phyloP scores from a whole-genome alignment of 1,140 invertebrate genomes.

The Drosophila rhopaloa region DNA sequence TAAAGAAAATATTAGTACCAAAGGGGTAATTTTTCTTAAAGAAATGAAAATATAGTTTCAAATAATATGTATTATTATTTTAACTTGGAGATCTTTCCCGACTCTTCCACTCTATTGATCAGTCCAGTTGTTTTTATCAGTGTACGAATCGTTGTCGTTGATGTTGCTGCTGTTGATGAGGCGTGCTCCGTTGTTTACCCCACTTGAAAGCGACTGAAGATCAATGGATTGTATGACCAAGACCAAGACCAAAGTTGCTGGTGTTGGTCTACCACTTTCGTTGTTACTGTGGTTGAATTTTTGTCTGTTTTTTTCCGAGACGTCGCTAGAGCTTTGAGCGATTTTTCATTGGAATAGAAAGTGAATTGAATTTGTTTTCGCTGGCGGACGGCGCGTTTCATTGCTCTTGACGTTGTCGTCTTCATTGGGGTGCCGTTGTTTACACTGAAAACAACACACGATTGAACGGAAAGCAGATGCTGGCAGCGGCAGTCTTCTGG shows the following conservation, averaged over 20 bases:
- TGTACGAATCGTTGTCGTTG: conserved; percentile 34
- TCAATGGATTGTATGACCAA: conserved; percentile 70
- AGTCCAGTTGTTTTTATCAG: neutral
- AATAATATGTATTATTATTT: too few relatives aligned
- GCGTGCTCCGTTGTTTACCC: conserved; percentile 71
- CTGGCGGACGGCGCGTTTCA: conserved; percentile 49
- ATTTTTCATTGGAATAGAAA: conserved; percentile 84
- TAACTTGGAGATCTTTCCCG: too few relatives aligned
- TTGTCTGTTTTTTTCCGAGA: conserved; percentile 25
- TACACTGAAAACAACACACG: conserved; percentile 61
- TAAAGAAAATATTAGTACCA: too few relatives aligned
- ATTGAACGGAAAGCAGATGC: conserved; percentile 32
- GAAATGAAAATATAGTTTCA: too few relatives aligned
- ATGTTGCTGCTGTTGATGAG: conserved; percentile 63
- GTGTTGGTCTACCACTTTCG: conserved; percentile 80
- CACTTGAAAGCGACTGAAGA: conserved; percentile 72
- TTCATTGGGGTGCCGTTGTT: conserved; percentile 61
- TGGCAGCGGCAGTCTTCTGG: conserved; percentile 31
- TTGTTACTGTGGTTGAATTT: conserved; percentile 78
- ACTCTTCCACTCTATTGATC: too few relatives aligned
- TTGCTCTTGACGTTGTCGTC: conserved; percentile 66
- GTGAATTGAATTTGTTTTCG: conserved; percentile 81
- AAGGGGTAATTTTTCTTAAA: too few relatives aligned
- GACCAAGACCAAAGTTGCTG: conserved; percentile 55
- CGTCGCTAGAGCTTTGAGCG: conserved; percentile 70